A percentile compares a stretch with the other conserved stretches of the same genome.
Evolutionary conservation across 2,888 invertebrate genomes (phyloP).

Genomic region (Poecilus cupreus): DNA sequence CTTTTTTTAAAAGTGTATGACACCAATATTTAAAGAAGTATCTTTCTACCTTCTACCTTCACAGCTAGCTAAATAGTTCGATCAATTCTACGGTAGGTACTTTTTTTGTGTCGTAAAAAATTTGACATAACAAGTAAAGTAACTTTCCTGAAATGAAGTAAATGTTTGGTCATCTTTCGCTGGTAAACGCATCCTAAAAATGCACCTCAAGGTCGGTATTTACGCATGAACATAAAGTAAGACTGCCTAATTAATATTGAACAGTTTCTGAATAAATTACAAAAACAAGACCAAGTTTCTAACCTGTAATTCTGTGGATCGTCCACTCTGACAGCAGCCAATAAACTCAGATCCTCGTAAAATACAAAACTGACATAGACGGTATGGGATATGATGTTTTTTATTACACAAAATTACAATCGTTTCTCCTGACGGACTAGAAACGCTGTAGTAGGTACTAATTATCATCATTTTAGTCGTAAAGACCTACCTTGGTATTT

Average conservation of each 20-base stretch:
- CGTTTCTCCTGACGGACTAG: constrained; percentile 86
- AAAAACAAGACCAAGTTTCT: not conserved
- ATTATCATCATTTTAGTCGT: not conserved
- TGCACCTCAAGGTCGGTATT: not conserved
- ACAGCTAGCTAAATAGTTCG: too few species aligned
- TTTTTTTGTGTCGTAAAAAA: too few species aligned
- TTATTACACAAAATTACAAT: constrained; percentile 30
- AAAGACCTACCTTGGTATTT: not conserved
- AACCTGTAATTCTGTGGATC: not conserved
- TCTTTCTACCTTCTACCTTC: too few species aligned
- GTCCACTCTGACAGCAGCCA: not conserved
- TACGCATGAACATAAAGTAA: constrained; percentile 3
- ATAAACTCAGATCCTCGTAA: not conserved
- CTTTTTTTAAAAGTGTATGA: too few species aligned
- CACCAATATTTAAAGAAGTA: too few species aligned
- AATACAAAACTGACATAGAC: not conserved
- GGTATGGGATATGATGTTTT: not conserved
- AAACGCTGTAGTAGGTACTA: not conserved
- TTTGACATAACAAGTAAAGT: too few species aligned
- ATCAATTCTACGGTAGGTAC: too few species aligned
- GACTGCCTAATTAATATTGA: not conserved
- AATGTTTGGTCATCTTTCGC: too few species aligned
- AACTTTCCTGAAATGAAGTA: too few species aligned
- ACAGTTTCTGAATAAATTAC: not conserved
- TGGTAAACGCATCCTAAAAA: too few species aligned